Evolutionary conservation across 2,888 invertebrate genomes (phyloP), one percentile per base, ranked within the genome.

Genomic region (Octodonta nipae): DNA sequence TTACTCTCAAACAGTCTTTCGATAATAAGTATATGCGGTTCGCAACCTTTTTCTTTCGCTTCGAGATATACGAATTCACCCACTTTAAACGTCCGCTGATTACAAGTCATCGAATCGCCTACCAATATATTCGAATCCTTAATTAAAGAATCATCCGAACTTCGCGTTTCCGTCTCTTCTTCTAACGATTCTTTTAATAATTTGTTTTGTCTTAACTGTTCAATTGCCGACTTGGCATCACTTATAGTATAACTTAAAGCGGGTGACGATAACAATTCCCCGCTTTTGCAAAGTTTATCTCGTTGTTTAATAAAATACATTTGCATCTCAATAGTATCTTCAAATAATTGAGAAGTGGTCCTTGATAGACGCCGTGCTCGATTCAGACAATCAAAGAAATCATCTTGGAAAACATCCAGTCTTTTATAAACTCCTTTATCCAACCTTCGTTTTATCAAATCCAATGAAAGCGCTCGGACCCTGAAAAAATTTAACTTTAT

Each of bases 21-120:
- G 8, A 54, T 52, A 30, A 46, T 38, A 10, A 52, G 37, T 27
- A 95, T 85, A 46, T 82, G 70, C 1, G 78, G 77, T 26, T 87
- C 82, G 61, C 75, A 37, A 60, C 59, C 45, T 72, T 75, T 41
- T 71, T 73, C 37, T 65, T 74, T 57, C 0, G 79, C 71, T 35
- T 80, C 78, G 13, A 88, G 70, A 60, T 95, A 95, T 0, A 93
- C 89, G 65, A 89, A 95, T 58, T 95, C 93, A 1, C 92, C 92
- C 13, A 80, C 73, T 34, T 73, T 68, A 54, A 78, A 87, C 0
- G 76, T 73, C 56, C 79, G 74, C 44, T 82, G 82, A 54, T 84
- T 80, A 45, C 76, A 78, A 28, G 73, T 75, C 69, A 81, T 73
- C 22, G 76, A 69, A 39, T 73, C 64, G 41, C 78, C 27, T 53